Conservation (phyloP, 1,140 invertebrate species). For the Acromyrmex charruanus region DNA sequence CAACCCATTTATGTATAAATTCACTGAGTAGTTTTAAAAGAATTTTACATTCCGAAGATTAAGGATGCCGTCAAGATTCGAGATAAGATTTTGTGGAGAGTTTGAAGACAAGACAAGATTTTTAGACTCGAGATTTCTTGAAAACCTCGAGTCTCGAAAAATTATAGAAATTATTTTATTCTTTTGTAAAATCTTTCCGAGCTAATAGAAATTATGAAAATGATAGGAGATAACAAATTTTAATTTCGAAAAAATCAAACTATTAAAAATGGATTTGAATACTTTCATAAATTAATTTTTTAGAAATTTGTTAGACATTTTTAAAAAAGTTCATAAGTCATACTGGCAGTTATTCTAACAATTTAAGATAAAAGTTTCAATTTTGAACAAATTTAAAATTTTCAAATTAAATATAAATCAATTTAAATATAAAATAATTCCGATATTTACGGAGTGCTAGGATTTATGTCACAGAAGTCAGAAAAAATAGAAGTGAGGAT, state of each 20-base stretch:
- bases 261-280: not conserved
- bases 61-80: not conserved
- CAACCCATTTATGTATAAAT: not conserved
- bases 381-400: not conserved
- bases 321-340: not conserved
- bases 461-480: too few species aligned
- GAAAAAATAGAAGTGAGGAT: too few species aligned
- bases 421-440: not conserved
- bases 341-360: not conserved
- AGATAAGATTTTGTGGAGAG: not conserved
- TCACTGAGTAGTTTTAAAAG: not conserved
- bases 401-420: not conserved
- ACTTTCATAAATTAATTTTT: not conserved
- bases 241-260: not conserved
- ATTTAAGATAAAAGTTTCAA: not conserved
- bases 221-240: not conserved
- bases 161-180: not conserved
- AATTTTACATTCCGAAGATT: slow-evolving; percentile 28
- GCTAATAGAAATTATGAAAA: not conserved
- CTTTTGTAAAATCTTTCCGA: not conserved
- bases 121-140: not conserved
- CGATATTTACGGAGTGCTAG: not conserved
- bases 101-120: not conserved
- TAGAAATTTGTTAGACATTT: not conserved
- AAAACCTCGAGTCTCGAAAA: not conserved